Evolutionary conservation across 2,797 vertebrate species (phyloP).

Genomic region (Linurgus olivaceus): DNA sequence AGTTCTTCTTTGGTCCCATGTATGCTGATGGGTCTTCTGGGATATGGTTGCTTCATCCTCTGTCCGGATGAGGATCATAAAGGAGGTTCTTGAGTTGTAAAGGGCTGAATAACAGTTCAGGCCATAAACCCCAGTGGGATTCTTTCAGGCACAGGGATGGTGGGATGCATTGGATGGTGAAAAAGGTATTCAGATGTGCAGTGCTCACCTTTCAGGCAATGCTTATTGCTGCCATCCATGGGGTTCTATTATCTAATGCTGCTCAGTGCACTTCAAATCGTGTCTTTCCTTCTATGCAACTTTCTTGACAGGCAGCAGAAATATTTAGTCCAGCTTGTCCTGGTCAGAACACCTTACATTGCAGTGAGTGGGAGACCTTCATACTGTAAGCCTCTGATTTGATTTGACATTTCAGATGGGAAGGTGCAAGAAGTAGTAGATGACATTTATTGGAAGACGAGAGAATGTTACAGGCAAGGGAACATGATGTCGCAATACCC

Average conservation of each 20-base stretch:
- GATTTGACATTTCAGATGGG: neutral
- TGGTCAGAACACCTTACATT: neutral
- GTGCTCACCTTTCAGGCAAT: neutral
- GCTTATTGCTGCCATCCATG: neutral
- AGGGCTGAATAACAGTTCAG: neutral
- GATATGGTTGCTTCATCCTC: neutral
- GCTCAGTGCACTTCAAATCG: neutral
- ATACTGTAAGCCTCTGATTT: neutral
- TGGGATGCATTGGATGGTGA: neutral
- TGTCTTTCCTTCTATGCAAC: neutral
- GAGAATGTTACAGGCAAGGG: neutral
- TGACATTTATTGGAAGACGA: neutral
- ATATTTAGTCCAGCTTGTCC: neutral
- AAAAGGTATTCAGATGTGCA: neutral
- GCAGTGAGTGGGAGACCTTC: neutral
- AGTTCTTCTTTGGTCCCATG: neutral
- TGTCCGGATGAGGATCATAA: neutral
- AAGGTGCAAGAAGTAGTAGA: neutral
- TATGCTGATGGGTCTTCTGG: neutral
- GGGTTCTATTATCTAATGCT: neutral
- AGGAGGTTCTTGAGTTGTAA: neutral
- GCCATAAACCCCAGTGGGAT: neutral
- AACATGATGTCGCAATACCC: neutral
- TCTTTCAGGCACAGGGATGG: neutral
- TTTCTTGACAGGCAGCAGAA: neutral